phyloP scores from a whole-genome alignment of 2,113 vertebrate genomes.

The Lucifuga dentata region DNA sequence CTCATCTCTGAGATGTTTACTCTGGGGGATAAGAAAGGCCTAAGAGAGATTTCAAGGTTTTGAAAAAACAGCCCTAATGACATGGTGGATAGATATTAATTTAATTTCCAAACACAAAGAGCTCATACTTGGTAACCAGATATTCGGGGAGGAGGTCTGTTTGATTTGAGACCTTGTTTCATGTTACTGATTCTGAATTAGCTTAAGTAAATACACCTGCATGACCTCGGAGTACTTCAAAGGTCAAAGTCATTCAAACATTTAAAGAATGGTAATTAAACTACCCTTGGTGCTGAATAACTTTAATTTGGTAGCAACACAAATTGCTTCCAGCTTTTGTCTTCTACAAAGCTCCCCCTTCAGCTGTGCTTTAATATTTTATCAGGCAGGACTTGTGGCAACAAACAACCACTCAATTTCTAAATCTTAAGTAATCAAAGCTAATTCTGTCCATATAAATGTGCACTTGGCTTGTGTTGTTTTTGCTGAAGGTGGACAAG shows the following conservation, averaged over 20 bases:
- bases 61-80: slow-evolving; percentile 71
- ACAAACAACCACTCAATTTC: slow-evolving; percentile 77
- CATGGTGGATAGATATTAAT: slow-evolving; percentile 77
- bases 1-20: slow-evolving; percentile 68
- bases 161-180: slow-evolving; percentile 81
- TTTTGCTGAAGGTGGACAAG: slow-evolving; percentile 48
- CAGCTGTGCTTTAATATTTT: slow-evolving; percentile 77
- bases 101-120: slow-evolving; percentile 80
- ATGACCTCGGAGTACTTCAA: slow-evolving; percentile 77
- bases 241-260: slow-evolving; percentile 89
- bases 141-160: slow-evolving; percentile 67
- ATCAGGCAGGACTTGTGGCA: slow-evolving; percentile 74
- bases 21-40: slow-evolving; percentile 66
- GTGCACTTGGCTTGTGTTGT: slow-evolving; percentile 39
- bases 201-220: slow-evolving; percentile 88
- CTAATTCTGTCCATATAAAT: slow-evolving; percentile 70
- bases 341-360: slow-evolving; percentile 76
- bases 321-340: slow-evolving; percentile 88
- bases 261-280: slow-evolving; percentile 90
- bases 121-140: slow-evolving; percentile 71
- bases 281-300: slow-evolving; percentile 86
- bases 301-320: slow-evolving; percentile 86
- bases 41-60: slow-evolving; percentile 69
- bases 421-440: slow-evolving; percentile 79
- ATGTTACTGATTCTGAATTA: slow-evolving; percentile 85